These are phyloP conservation scores for Petroica traversi DNA, from an alignment of 2,113 vertebrate genomes.

Conservation along the genomic window DNA sequence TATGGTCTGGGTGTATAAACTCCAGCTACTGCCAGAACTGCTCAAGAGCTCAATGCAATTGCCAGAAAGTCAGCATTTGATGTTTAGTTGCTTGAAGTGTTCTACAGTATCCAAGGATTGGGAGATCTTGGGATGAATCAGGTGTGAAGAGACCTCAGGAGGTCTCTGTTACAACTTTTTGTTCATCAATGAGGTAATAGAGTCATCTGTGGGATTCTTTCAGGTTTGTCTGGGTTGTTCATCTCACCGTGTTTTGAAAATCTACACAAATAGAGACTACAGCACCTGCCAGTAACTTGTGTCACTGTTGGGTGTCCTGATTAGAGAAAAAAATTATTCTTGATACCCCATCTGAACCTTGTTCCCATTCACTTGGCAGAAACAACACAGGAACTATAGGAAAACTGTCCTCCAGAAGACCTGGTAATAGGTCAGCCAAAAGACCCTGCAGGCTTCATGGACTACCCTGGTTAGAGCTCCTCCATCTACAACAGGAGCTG, in stretches of 20 bases:
- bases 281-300: neutral
- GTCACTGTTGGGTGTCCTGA: neutral
- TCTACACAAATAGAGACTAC: neutral
- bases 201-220: neutral
- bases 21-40: neutral
- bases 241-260: neutral
- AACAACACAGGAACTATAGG: neutral
- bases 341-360: neutral
- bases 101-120: neutral
- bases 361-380: neutral
- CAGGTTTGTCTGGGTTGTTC: neutral
- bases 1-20: neutral
- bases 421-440: neutral
- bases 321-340: neutral
- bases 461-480: neutral
- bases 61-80: neutral
- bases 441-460: neutral
- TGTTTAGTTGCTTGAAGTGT: neutral
- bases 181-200: rapidly evolving
- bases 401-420: neutral
- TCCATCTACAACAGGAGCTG: neutral
- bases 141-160: neutral
- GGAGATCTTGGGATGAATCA: neutral
- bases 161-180: neutral
- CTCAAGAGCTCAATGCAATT: neutral